phyloP scores from a whole-genome alignment of 1,140 invertebrate genomes.

The Monomorium pharaonis region DNA sequence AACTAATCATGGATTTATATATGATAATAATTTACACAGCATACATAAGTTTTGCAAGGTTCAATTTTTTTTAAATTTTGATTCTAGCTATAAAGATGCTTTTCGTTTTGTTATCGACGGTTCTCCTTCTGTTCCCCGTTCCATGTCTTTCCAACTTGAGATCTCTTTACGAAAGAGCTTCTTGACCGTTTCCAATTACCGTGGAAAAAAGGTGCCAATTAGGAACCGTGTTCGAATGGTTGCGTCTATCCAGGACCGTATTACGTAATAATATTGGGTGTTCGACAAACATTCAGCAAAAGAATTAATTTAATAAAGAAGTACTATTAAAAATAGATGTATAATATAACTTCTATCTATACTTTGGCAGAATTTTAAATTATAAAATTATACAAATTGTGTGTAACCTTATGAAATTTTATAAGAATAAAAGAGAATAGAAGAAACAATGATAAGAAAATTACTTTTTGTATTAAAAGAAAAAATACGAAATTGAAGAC shows the following conservation, averaged over 20 bases:
- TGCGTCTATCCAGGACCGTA: neutral
- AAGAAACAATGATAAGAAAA: neutral
- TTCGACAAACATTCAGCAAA: neutral
- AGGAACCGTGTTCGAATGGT: conserved; percentile 45
- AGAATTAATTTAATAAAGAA: conserved; percentile 10
- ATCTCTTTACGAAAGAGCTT: conserved; percentile 23
- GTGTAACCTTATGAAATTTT: neutral
- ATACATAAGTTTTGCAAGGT: neutral
- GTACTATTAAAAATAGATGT: neutral
- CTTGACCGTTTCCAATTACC: conserved; percentile 63
- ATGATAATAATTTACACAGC: conserved; percentile 13
- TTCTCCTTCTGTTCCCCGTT: neutral
- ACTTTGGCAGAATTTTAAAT: neutral
- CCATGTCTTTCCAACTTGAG: conserved; percentile 6
- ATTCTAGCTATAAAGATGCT: conserved; percentile 20
- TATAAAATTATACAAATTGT: neutral
- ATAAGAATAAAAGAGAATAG: neutral
- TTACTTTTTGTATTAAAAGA: neutral
- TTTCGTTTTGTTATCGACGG: neutral
- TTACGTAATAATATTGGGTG: conserved; percentile 9
- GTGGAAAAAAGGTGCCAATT: conserved; percentile 67
- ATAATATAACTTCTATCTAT: neutral
- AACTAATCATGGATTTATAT: neutral
- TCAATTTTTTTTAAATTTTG: conserved; percentile 14
- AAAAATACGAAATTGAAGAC: neutral